Evolutionary conservation across 2,888 invertebrate genomes (phyloP).

Genomic region (Stramonita haemastoma): DNA sequence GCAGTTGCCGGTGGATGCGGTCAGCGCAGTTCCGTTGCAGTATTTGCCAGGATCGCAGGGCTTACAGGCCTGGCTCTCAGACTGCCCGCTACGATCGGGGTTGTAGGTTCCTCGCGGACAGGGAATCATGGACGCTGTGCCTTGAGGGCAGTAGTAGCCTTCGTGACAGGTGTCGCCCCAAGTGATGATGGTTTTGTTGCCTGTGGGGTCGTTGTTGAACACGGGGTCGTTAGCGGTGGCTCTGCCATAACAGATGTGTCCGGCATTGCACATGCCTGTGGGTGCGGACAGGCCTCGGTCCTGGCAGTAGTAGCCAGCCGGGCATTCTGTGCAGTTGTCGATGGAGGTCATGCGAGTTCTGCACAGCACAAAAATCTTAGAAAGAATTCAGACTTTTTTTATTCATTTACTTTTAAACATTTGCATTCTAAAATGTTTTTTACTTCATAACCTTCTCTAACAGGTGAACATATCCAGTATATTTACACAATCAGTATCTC

Average conservation of each 20-base stretch:
- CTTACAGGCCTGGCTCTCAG: constrained; percentile 61
- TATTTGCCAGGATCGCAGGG: constrained; percentile 74
- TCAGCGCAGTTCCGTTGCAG: constrained; percentile 71
- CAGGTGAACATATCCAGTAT: too few relatives aligned
- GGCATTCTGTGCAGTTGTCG: constrained; percentile 69
- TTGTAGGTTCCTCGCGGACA: constrained; percentile 74
- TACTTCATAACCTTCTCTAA: too few relatives aligned
- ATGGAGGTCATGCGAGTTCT: constrained; percentile 58
- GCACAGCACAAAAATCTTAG: constrained; percentile 28
- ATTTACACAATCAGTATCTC: too few relatives aligned
- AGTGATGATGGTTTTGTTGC: constrained; percentile 68
- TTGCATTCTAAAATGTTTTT: neutral
- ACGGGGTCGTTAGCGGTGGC: constrained; percentile 71
- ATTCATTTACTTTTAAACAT: neutral
- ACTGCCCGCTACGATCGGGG: constrained; percentile 59
- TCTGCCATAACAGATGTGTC: constrained; percentile 73
- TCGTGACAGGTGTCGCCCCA: constrained; percentile 74
- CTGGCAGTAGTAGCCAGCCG: constrained; percentile 72
- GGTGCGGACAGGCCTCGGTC: constrained; percentile 68
- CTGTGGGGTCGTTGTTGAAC: constrained; percentile 70
- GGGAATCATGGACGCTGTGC: constrained; percentile 68
- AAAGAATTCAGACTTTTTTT: neutral
- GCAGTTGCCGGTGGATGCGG: constrained; percentile 66
- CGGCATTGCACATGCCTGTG: constrained; percentile 71
- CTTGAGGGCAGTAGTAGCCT: constrained; percentile 72